Evolutionary conservation across 2,888 invertebrate species (phyloP).

Genomic region (Cheilosia grossa): DNA sequence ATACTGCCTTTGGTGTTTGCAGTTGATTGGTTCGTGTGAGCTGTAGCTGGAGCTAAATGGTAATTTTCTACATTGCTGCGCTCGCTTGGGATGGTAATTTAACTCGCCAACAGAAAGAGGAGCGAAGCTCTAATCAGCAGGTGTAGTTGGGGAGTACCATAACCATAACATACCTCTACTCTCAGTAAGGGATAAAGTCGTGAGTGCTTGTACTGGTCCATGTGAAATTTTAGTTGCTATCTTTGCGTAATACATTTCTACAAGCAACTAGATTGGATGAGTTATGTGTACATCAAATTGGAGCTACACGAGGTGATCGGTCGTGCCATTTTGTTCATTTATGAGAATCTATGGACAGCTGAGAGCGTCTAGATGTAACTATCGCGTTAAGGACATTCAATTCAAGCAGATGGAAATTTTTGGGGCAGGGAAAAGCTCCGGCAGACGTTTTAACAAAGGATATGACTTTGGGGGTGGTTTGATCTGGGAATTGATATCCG

Average conservation of each 20-base stretch:
- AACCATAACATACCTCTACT: background rate
- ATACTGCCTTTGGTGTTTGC: slow-evolving; percentile 22
- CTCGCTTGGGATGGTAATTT: slow-evolving; percentile 51
- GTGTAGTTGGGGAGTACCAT: slow-evolving; percentile 45
- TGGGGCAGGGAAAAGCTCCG: too few relatives aligned
- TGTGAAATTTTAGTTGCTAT: background rate
- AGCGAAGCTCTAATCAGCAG: slow-evolving; percentile 54
- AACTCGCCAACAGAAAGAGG: slow-evolving; percentile 37
- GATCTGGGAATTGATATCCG: too few relatives aligned
- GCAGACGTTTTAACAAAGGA: too few relatives aligned
- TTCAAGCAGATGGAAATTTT: too few relatives aligned
- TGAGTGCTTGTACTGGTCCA: slow-evolving; percentile 23
- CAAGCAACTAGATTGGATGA: background rate
- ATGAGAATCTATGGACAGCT: too few relatives aligned
- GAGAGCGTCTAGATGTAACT: too few relatives aligned
- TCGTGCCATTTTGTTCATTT: background rate
- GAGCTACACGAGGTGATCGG: background rate
- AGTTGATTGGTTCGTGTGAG: slow-evolving; percentile 63
- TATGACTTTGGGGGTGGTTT: too few relatives aligned
- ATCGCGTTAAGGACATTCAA: too few relatives aligned
- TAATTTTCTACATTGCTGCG: slow-evolving; percentile 42
- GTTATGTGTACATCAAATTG: background rate
- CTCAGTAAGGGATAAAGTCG: slow-evolving; percentile 22
- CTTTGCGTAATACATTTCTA: background rate
- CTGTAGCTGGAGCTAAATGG: slow-evolving; percentile 39